Base-by-base conservation (phyloP, 2,113 vertebrate genomes). In the Planiliza haematocheilus region DNA sequence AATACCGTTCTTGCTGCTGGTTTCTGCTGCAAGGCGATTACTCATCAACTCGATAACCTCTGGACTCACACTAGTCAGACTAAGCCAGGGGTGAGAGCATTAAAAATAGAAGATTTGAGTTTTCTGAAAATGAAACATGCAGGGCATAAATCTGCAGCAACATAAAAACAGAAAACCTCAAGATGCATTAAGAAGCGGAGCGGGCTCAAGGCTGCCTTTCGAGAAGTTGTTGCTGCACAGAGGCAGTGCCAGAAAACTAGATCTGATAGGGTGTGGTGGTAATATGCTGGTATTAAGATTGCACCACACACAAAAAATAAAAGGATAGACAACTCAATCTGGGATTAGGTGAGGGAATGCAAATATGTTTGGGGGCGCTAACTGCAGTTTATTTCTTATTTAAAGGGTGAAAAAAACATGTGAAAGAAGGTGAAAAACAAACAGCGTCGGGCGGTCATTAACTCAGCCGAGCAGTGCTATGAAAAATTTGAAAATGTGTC, bases 21-120 rank as follows among this genome's bases (percentile, higher is more conserved):
- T 14, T 80, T 80, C 82, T 46, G 68, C 70, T 81, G 83, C 53
- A 49, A 84, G 57, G 62, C n/a, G 11, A 80, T 88, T 83, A 88
- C 67, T 82, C 75, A 85, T 80, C 74, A 83, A 70, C 51, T 73
- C 43, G 42, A 43, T 59, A 73, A 79, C 75, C 67, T 71, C 45
- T 76, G 70, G 75, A 71, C 65, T 62, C 37, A 60, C 53, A 49
- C 62, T 58, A 64, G 52, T 64, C 76, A 76, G 38, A 78, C 50
- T 41, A 34, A 79, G 60, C 49, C 53, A 65, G 62, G 24, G 61
- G 55, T 51, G 74, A 78, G 46, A 34, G 55, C 24, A 37, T 43
- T 56, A 58, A 80, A 82, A 70, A 81, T 36, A 55, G 18, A 55
- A 13, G 16, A 70, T 45, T 42, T 18, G 36, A 69, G 66, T 59